These are phyloP conservation scores for Mobula birostris DNA, from an alignment of 2,113 vertebrate genomes.

Conservation along the genomic window DNA sequence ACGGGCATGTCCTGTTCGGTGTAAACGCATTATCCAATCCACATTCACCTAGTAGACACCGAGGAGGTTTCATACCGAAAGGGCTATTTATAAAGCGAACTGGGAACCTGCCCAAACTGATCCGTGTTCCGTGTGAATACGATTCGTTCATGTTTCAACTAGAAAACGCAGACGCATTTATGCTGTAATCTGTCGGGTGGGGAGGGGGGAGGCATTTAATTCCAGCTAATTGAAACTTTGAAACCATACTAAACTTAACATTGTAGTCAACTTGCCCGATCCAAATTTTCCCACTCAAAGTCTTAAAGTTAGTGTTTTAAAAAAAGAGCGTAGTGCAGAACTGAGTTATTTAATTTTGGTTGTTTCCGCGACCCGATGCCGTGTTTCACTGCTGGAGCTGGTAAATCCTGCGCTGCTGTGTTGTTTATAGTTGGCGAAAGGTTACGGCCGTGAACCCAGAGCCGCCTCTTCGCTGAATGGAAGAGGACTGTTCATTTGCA, in stretches of 20 bases:
- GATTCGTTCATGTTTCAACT: neutral
- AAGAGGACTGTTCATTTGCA: constrained; percentile 10
- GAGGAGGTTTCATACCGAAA: constrained; percentile 7
- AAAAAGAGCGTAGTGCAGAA: neutral
- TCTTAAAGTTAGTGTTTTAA: neutral
- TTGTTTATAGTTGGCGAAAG: constrained; percentile 10
- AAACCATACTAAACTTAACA: too few relatives aligned
- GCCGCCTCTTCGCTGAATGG: constrained; percentile 2
- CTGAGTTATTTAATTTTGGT: neutral
- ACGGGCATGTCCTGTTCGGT: neutral
- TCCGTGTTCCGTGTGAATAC: neutral
- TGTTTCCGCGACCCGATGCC: neutral
- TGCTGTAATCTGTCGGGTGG: neutral
- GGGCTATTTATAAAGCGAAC: neutral
- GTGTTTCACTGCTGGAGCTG: neutral
- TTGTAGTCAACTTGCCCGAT: neutral
- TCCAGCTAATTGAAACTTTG: neutral
- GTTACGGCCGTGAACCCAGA: constrained; percentile 27
- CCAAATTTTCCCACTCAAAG: neutral
- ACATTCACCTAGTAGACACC: neutral
- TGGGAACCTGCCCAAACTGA: neutral
- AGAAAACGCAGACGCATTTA: neutral
- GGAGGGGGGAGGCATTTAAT: neutral
- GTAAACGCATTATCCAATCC: neutral
- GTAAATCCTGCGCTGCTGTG: neutral